These are phyloP conservation scores for Gephyroberyx darwinii DNA, from an alignment of 2,797 vertebrate species.

Conservation along the genomic window DNA sequence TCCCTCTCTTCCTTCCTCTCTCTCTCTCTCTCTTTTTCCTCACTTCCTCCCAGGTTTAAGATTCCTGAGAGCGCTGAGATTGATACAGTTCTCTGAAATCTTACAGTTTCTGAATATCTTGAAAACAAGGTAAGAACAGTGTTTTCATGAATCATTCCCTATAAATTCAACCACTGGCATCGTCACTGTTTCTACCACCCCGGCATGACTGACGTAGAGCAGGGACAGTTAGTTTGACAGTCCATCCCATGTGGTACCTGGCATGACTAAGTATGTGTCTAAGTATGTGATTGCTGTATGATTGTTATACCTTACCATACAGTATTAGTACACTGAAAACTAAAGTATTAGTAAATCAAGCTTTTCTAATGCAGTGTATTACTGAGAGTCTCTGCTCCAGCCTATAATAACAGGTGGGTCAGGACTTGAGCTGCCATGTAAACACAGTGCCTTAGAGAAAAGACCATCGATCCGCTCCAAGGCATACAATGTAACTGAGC, in stretches of 20 bases:
- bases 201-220: background rate
- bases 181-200: background rate
- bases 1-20: slow-evolving; percentile 2
- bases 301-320: background rate
- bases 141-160: background rate
- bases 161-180: background rate
- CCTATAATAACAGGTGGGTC: background rate
- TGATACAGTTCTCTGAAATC: slow-evolving; percentile 95
- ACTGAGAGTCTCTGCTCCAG: background rate
- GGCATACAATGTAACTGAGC: background rate
- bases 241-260: too few species aligned
- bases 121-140: slow-evolving; percentile 89
- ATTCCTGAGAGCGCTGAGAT: slow-evolving; percentile 91
- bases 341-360: too few species aligned
- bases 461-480: too few species aligned
- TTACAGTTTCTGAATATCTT: slow-evolving; percentile 95
- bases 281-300: background rate
- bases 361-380: background rate
- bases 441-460: background rate
- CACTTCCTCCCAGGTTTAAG: slow-evolving; percentile 83
- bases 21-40: slow-evolving; percentile 6
- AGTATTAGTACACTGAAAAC: too few species aligned
- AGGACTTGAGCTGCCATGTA: background rate
- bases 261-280: background rate
- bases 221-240: background rate